Base-by-base conservation (phyloP, 2,113 vertebrate species). In the Zapornia atra region DNA sequence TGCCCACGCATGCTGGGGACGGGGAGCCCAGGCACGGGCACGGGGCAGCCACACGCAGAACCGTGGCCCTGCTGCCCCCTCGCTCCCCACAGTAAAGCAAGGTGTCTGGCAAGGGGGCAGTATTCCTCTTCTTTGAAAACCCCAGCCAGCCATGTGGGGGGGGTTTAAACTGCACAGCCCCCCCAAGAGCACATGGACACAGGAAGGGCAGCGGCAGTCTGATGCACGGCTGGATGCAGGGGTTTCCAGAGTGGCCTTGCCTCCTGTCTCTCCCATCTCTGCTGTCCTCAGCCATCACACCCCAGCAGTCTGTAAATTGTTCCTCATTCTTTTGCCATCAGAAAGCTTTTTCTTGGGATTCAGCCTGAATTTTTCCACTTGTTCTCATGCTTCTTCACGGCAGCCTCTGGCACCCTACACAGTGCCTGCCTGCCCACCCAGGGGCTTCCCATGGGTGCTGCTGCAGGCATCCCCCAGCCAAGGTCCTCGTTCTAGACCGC, bases 21-120 rank as follows among this genome's bases (percentile, higher is more conserved):
- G 9, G 60, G 22, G 60, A 48, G 53, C 42, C 29, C 36, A 10
- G 16, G 59, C 38, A 21, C 4, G 3, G 69, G 81, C 26, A 21
- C 0, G 1, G 70, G 22, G 16, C 6, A 2, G 50, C 38, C 7
- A 5, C 59, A 9, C 1, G 13, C 38, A 2, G 8, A 64, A 33
- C 69, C n/a, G 2, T 0, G 5, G 63, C 11, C 24, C 60, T 5
- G 13, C 60, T 26, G 44, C 22, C 48, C 64, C 19, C 48, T 5
- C 0, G 1, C n/a, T 29, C 48, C 56, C 8, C n/a, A 3, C 48
- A 12, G 1, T 9, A 18, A 12, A 38, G 22, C 69, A 12, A 29
- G 22, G 33, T 2, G 7, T 38, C 14, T 33, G 3, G 1, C 20
- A 18, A 6, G 31, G n/a, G 20, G 5, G 40, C n/a, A 29, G 28